Base-by-base conservation (phyloP, 2,113 vertebrate genomes). In the Progne subis region DNA sequence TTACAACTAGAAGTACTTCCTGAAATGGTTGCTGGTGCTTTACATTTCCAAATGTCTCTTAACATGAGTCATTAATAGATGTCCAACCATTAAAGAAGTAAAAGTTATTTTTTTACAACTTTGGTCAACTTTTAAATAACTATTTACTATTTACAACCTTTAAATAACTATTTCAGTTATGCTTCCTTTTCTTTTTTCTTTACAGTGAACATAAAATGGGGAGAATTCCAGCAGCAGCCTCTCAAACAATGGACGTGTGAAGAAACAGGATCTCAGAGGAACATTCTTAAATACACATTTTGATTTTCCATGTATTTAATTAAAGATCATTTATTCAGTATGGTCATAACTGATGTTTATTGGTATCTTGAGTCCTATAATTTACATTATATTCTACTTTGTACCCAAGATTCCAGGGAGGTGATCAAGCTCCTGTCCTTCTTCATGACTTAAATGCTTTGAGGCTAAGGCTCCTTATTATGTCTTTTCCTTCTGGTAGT, bases 11-110 rank as follows among this genome's bases (percentile, higher is more conserved):
- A 77, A 80, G 29, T 43, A 74, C 29, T 96, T 85, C 50, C 72
- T 84, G 82, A 91, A 93, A 90, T 77, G 61, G 70, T 18, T 78
- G 57, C 71, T 37, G 24, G 52, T 76, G 44, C 21, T 92, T 95
- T 84, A 71, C 32, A 68, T 90, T 95, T 95, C 52, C 71, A 78
- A 96, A 91, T 64, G 8, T 82, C 55, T 75, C n/a, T 75, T 72
- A 76, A 75, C 18, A 68, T 79, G 50, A 87, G 59, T 60, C n/a
- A 76, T 76, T 86, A 70, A 83, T 88, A 82, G 29, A 79, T 59
- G 20, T 24, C 15, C 18, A 88, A 26, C 4, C 11, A 56, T 60
- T 52, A 67, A 74, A 60, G 28, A 84, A 72, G 75, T 29, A 44
- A 43, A 50, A 37, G 32, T 56, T 13, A 37, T 34, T 88, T 96